These are phyloP conservation scores for Aspidapion aeneum DNA, from an alignment of 2,888 invertebrate species.

Conservation along the genomic window DNA sequence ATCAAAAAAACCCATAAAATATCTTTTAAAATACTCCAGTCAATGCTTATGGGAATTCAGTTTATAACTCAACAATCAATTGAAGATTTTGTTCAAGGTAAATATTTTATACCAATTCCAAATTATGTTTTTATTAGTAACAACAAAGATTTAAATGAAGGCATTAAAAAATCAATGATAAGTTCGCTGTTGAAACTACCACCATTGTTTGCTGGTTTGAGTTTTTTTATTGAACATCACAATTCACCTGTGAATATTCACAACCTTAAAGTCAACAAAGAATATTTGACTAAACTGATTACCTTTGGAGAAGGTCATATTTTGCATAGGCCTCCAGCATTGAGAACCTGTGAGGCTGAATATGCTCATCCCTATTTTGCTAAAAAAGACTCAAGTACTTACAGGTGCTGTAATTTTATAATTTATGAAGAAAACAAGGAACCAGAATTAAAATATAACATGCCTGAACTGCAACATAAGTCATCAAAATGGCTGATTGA, in stretches of 20 bases:
- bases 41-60: conserved; percentile 36
- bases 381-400: conserved; percentile 16
- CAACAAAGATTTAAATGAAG: conserved; percentile 25
- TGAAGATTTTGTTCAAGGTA: conserved; percentile 26
- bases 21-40: conserved; percentile 34
- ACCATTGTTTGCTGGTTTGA: conserved; percentile 39
- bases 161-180: conserved; percentile 31
- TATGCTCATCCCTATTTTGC: conserved; percentile 30
- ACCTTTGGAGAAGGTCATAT: conserved; percentile 35
- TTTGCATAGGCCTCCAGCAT: conserved; percentile 35
- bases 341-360: conserved; percentile 27
- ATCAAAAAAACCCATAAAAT: conserved; percentile 32
- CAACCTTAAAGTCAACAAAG: conserved; percentile 29
- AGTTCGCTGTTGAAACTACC: conserved; percentile 37
- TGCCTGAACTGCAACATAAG: conserved; percentile 37
- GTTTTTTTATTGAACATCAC: conserved; percentile 35
- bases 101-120: conserved; percentile 28
- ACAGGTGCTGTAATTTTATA: conserved; percentile 35
- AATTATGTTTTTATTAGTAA: conserved; percentile 25
- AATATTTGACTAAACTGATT: conserved; percentile 32
- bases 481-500: conserved; percentile 39
- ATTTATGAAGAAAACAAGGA: conserved; percentile 35
- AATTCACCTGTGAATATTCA: conserved; percentile 25
- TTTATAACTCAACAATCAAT: conserved; percentile 35
- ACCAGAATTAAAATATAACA: conserved; percentile 34